Evolutionary conservation across 2,888 invertebrate species (phyloP), one percentile per base, ranked within the genome.

Genomic region (Lysandra coridon): DNA sequence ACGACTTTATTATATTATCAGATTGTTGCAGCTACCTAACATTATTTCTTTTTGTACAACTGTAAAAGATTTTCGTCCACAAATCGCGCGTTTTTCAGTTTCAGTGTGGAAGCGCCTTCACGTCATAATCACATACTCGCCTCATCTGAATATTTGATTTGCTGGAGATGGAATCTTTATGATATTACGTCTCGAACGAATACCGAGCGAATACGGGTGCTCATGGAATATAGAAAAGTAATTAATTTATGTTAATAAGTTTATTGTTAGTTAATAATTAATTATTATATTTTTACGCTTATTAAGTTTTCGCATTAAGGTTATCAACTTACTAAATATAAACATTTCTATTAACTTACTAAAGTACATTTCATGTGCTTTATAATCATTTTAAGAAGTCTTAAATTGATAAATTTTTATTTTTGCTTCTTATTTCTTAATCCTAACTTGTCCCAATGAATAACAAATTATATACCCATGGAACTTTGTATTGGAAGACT

Each of bases 61-160:
- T 60, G 6, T 60, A n/a, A 17, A 60, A n/a, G 23, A n/a, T 23
- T 23, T 62, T 62, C 2, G 2, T 23, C 62, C 23, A 62, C 62
- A 30, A 64, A 30, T 64, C 69, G 33, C 69, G 17, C 33, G 69
- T 69, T 33, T 69, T 33, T 69, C 30, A 33, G 12, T 33, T 37
- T 33, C 33, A 69, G 33, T 69, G 33, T 69, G 69, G 12, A 33
- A 30, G 14, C 30, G 17, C 69, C 33, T 49, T 49, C 23, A 75
- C 30, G 57, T 79, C 73, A 79, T 73, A 73, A 79, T 73, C 73
- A 79, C 78, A 79, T 60, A 49, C 14, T 75, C 14, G 79, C 81
- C 83, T 83, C 81, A 83, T 87, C 85, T 91, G 89, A 92, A 93
- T 92, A 92, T 93, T 92, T 92, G 91, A 91, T 92, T 90, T 91